phyloP scores from a whole-genome alignment of 35 echinoderm and acorn worm genomes.

The Diadema setosum region DNA sequence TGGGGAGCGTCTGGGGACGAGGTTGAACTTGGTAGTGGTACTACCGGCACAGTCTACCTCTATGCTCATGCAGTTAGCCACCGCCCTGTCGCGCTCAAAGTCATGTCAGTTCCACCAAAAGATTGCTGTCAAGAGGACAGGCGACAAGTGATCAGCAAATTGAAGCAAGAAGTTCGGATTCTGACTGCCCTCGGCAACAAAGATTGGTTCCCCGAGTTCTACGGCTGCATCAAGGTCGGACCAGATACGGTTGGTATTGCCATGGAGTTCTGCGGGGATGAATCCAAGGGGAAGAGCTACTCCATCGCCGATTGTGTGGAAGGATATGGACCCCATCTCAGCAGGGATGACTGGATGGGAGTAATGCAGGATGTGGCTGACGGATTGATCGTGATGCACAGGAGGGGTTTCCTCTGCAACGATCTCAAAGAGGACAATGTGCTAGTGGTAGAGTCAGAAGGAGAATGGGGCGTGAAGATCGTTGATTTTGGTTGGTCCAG shows the following conservation, averaged over 20 bases:
- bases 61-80: not conserved
- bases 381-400: not conserved
- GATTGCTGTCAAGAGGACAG: not conserved
- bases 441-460: not conserved
- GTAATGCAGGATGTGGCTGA: not conserved
- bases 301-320: not conserved
- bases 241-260: not conserved
- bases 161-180: not conserved
- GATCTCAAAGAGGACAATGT: constrained; percentile 19
- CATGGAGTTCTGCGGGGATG: not conserved
- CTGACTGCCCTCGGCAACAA: not conserved
- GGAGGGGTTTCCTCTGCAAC: not conserved
- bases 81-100: not conserved
- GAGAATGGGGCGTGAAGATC: not conserved
- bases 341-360: not conserved
- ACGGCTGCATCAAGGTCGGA: not conserved
- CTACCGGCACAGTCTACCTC: not conserved
- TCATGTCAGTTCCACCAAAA: not conserved
- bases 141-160: not conserved
- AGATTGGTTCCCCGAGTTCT: not conserved
- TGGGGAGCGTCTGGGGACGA: not conserved
- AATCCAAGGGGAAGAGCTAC: not conserved
- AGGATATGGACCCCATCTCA: not conserved
- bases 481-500: constrained; percentile 2
- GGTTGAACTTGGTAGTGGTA: not conserved